These are phyloP conservation scores for Blennius ocellaris DNA, from an alignment of 2,113 vertebrate species.

Conservation along the genomic window DNA sequence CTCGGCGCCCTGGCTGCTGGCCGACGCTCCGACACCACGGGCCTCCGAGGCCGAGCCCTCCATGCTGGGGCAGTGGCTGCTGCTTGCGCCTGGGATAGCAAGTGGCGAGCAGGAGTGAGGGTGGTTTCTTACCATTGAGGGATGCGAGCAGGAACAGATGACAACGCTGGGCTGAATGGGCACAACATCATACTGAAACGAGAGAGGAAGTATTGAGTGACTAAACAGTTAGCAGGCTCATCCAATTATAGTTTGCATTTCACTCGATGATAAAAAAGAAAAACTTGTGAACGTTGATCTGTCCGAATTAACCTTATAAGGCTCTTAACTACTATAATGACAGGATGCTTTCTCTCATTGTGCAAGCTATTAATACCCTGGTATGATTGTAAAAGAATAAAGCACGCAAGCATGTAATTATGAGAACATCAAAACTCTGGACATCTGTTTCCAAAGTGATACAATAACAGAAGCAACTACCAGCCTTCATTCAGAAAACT, in stretches of 20 bases:
- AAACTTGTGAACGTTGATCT: no score
- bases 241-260: not conserved
- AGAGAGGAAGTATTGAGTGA: slow-evolving; percentile 32
- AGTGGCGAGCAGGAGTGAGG: slow-evolving; percentile 89
- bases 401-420: not conserved
- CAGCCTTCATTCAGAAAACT: no score
- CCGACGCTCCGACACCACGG: slow-evolving; percentile 75
- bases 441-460: not conserved
- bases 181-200: slow-evolving; percentile 94
- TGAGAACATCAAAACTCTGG: not conserved
- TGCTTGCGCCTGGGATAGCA: slow-evolving; percentile 86
- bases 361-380: not conserved
- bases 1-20: slow-evolving; percentile 82
- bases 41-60: slow-evolving; percentile 85
- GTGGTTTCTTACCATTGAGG: slow-evolving; percentile 98
- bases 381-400: not conserved
- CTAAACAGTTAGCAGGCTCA: slow-evolving; percentile 17
- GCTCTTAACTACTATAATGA: not conserved
- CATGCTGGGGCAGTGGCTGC: slow-evolving; percentile 89
- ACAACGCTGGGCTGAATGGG: slow-evolving; percentile 96
- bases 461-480: no score
- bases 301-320: not conserved
- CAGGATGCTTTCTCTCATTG: not conserved
- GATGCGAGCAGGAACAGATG: slow-evolving; percentile 94
- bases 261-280: no score